Evolutionary conservation across 2,113 vertebrate genomes (phyloP).

Genomic region (Lota lota): DNA sequence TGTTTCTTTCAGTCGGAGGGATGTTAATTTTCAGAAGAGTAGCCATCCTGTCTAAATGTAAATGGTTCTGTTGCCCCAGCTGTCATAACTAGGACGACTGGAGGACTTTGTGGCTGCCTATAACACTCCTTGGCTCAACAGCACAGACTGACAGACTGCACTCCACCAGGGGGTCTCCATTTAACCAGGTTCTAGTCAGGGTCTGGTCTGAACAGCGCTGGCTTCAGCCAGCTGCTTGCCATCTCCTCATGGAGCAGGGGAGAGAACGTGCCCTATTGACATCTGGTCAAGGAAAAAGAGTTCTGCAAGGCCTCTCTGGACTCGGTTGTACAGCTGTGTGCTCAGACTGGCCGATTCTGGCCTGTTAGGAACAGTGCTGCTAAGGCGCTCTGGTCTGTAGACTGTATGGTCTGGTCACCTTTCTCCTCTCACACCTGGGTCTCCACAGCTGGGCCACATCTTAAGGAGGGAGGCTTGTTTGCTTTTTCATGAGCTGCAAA

Average conservation of each 20-base stretch:
- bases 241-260: neutral
- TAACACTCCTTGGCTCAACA: neutral
- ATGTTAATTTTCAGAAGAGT: neutral
- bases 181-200: neutral
- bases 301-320: no score
- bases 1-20: neutral
- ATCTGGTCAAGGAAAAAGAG: neutral
- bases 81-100: neutral
- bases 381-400: neutral
- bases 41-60: neutral
- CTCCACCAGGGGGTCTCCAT: neutral
- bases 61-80: neutral
- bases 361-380: neutral
- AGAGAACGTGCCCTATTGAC: neutral
- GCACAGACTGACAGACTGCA: neutral
- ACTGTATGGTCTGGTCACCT: no score
- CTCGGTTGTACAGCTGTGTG: no score
- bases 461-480: no score
- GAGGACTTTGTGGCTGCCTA: neutral
- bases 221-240: neutral
- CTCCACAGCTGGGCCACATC: no score
- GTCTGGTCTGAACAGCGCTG: neutral
- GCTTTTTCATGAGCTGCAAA: no score
- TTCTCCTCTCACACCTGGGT: no score
- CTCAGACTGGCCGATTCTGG: neutral